A percentile compares a stretch with the other conserved stretches of the same genome.
Conservation (phyloP, 2,113 vertebrate species). For the Gymnocephalus cernua region DNA sequence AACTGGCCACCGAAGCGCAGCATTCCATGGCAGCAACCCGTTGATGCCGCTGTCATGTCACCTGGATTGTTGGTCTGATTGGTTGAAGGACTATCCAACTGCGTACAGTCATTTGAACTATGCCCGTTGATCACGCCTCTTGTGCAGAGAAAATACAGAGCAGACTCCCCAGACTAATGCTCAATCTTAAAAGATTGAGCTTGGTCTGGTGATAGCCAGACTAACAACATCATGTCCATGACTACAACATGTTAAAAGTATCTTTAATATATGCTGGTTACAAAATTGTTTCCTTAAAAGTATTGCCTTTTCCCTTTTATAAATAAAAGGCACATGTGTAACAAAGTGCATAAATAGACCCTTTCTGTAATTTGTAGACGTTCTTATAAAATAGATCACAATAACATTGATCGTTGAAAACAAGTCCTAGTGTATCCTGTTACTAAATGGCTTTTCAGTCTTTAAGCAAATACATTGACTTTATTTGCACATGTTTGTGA, state of each 20-base stretch:
- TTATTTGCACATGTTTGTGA: not conserved
- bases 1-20: too few relatives aligned
- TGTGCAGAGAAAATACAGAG: too few relatives aligned
- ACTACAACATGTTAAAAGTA: not conserved
- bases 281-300: slow-evolving; percentile 2
- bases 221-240: not conserved
- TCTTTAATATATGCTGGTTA: slow-evolving; percentile 3
- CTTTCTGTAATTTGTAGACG: not conserved
- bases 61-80: too few relatives aligned
- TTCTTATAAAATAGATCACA: not conserved
- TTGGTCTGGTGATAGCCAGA: too few relatives aligned
- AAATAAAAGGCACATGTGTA: not conserved
- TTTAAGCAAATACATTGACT: not conserved
- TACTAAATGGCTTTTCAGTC: not conserved
- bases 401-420: not conserved
- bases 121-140: too few relatives aligned
- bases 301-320: not conserved
- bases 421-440: too few relatives aligned
- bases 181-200: too few relatives aligned
- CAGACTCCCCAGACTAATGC: too few relatives aligned
- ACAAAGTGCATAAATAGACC: not conserved
- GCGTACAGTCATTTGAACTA: too few relatives aligned
- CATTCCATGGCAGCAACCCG: too few relatives aligned
- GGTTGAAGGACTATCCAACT: too few relatives aligned
- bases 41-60: too few relatives aligned